Evolutionary conservation across 1,140 invertebrate genomes (phyloP).

Genomic region (Leptinotarsa texana): DNA sequence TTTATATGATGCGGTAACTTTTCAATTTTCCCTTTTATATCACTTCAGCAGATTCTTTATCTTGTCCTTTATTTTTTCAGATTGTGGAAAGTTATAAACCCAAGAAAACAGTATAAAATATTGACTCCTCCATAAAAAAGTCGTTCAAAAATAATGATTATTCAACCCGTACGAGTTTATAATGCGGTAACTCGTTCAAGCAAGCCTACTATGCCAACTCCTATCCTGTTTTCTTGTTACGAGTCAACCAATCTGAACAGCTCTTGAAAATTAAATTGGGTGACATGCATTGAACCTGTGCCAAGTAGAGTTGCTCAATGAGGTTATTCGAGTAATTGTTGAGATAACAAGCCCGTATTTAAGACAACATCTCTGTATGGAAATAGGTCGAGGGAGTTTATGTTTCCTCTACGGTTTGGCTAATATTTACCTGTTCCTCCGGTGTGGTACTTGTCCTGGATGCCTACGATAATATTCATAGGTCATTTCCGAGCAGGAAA

Average conservation of each 20-base stretch:
- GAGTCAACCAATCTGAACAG: not conserved
- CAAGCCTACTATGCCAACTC: not conserved
- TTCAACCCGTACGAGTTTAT: too few relatives aligned
- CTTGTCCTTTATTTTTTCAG: too few relatives aligned
- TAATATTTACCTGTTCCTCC: not conserved
- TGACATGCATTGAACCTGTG: slow-evolving; percentile 15
- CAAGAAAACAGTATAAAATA: too few relatives aligned
- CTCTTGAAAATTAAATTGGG: slow-evolving; percentile 8
- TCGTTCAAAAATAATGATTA: too few relatives aligned
- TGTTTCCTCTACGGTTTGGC: not conserved
- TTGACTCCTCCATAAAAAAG: too few relatives aligned
- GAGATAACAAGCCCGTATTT: slow-evolving; percentile 6
- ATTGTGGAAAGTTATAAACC: too few relatives aligned
- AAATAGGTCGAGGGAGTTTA: not conserved
- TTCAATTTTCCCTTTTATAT: too few relatives aligned
- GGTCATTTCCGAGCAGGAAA: not conserved
- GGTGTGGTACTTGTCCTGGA: not conserved
- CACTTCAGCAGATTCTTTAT: too few relatives aligned
- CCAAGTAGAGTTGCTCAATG: slow-evolving; percentile 14
- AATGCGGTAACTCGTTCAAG: too few relatives aligned
- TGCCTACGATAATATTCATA: slow-evolving; percentile 1
- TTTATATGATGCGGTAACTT: too few relatives aligned
- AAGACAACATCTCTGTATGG: not conserved
- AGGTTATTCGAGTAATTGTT: slow-evolving; percentile 16
- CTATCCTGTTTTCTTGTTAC: not conserved